These are phyloP conservation scores for Laticauda laticaudata DNA, from an alignment of 2,113 vertebrate genomes.

Conservation along the genomic window DNA sequence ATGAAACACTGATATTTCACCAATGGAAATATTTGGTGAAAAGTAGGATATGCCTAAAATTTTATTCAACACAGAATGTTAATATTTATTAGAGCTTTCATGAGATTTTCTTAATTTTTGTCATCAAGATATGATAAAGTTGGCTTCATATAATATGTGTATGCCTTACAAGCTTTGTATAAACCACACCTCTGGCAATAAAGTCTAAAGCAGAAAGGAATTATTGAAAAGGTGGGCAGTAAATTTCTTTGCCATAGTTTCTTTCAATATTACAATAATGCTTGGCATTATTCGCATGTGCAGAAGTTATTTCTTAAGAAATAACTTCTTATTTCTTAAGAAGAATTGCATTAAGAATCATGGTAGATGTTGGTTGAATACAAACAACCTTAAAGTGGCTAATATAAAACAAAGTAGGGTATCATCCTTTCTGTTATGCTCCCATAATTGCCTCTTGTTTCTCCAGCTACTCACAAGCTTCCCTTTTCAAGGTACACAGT, in stretches of 20 bases:
- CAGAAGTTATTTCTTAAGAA: too few species aligned
- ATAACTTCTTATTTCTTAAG: neutral
- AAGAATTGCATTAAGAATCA: constrained; percentile 3
- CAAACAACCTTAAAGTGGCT: neutral
- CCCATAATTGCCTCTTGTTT: neutral
- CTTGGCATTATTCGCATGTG: neutral
- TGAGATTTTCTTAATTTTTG: neutral
- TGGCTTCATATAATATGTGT: neutral
- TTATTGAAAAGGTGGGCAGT: neutral
- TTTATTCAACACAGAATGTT: neutral
- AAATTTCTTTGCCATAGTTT: neutral
- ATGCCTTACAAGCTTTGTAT: neutral
- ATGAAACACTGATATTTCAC: neutral
- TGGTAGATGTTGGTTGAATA: neutral
- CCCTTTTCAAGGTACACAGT: neutral
- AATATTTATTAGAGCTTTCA: constrained; percentile 1
- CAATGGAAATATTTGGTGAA: constrained; percentile 1
- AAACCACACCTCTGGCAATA: neutral
- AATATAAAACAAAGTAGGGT: rapidly evolving
- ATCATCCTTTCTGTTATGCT: neutral
- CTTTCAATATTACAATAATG: neutral
- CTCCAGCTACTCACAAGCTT: neutral
- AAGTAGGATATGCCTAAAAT: constrained; percentile 4
- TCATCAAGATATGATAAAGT: too few species aligned
- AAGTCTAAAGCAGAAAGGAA: neutral